Evolutionary conservation across 30 jellyfish, hydroid and myxozoan genomes (phyloP).

Genomic region (Pseudorhiza aurosa): DNA sequence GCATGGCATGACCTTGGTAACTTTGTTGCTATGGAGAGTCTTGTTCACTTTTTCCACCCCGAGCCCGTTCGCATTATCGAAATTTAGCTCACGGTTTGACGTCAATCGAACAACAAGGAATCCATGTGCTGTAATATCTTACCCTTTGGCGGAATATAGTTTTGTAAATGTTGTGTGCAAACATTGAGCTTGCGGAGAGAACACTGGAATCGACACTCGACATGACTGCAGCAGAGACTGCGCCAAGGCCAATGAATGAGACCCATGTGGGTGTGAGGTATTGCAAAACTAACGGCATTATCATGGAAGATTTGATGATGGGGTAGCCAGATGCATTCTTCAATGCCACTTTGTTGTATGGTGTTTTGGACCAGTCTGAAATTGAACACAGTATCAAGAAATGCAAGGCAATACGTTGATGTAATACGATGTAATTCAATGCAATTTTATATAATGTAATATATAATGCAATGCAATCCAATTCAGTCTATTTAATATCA

Average conservation of each 20-base stretch:
- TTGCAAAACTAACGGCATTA: conserved; percentile 97
- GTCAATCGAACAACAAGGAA: too few relatives aligned
- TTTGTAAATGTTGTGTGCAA: conserved; percentile 96
- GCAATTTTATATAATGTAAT: not conserved
- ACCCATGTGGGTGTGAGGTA: conserved; percentile 97
- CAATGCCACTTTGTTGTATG: conserved; percentile 36
- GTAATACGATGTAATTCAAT: not conserved
- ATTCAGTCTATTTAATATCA: too few relatives aligned
- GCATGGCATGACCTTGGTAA: too few relatives aligned
- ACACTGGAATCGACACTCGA: conserved; percentile 98
- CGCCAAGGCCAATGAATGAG: conserved; percentile 97
- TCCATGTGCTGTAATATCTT: too few relatives aligned
- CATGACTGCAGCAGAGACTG: conserved; percentile 99
- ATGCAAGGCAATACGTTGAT: not conserved
- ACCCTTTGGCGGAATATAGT: conserved; percentile 92
- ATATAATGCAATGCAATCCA: too few relatives aligned
- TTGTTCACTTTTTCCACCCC: too few relatives aligned
- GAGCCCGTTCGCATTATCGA: too few relatives aligned
- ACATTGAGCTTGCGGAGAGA: conserved; percentile 98
- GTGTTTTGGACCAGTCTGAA: conserved; percentile 87
- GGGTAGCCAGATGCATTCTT: conserved; percentile 21
- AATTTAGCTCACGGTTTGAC: too few relatives aligned
- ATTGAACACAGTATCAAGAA: not conserved
- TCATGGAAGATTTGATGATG: conserved; percentile 31
- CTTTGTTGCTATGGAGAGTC: too few relatives aligned